Conservation (phyloP, 2,797 vertebrate species). For the Gobionotothen gibberifrons region DNA sequence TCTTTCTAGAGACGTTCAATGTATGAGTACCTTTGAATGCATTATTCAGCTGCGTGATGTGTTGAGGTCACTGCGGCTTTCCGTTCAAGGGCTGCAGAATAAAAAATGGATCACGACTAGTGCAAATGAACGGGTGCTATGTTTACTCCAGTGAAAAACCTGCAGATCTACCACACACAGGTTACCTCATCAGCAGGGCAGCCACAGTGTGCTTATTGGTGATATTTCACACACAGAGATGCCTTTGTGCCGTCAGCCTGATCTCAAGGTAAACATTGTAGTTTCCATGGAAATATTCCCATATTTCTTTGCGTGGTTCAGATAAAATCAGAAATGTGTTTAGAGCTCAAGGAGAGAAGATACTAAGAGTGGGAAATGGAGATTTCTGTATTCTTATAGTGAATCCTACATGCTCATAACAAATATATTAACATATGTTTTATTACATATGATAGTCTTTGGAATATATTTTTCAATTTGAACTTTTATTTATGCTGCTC, state of each 20-base stretch:
- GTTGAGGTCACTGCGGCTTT: conserved; percentile 43
- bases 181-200: conserved; percentile 10
- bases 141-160: conserved; percentile 39
- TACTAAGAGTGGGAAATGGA: background rate
- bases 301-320: conserved; percentile 9
- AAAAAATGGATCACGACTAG: conserved; percentile 59
- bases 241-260: background rate
- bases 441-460: background rate
- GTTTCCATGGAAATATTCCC: conserved; percentile 2
- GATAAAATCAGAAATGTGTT: conserved; percentile 9
- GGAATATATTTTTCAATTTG: background rate
- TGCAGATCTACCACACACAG: conserved; percentile 5
- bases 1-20: conserved; percentile 12
- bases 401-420: background rate
- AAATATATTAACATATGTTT: background rate
- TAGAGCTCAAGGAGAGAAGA: conserved; percentile 5
- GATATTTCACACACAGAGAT: background rate
- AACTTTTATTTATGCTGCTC: background rate
- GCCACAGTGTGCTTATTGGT: background rate
- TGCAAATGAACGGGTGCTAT: conserved; percentile 25
- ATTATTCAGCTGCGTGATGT: conserved; percentile 56
- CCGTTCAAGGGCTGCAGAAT: conserved; percentile 28
- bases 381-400: background rate
- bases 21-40: conserved; percentile 28
- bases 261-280: background rate